Evolutionary conservation across 2,113 vertebrate species (phyloP).

Genomic region (Marmota monax): DNA sequence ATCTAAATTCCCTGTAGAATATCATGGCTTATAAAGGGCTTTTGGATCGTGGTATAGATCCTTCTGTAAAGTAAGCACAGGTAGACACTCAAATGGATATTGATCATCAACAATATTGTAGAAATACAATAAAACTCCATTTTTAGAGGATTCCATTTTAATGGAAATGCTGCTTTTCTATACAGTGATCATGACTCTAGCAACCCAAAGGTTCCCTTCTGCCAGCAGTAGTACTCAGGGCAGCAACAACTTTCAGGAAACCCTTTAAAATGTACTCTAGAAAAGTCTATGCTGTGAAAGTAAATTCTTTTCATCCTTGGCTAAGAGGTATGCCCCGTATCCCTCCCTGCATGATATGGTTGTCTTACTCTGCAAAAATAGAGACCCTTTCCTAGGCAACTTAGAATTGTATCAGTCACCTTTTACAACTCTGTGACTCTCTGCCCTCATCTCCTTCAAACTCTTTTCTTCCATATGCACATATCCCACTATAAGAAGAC

Average conservation of each 20-base stretch:
- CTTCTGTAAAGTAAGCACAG: neutral
- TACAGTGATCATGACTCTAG: conserved; percentile 20
- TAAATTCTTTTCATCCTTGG: conserved; percentile 21
- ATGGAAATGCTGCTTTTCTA: conserved; percentile 47
- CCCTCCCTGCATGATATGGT: neutral
- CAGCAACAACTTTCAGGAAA: conserved; percentile 36
- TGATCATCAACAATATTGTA: neutral
- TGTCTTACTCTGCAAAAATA: neutral
- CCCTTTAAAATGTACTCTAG: conserved; percentile 14
- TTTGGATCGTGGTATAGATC: neutral
- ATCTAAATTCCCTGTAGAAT: neutral
- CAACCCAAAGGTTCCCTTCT: neutral
- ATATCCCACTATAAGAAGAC: neutral
- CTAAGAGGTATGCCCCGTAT: neutral
- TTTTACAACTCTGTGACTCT: neutral
- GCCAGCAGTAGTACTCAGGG: neutral
- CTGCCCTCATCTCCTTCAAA: neutral
- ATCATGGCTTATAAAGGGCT: neutral
- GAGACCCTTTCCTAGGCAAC: neutral
- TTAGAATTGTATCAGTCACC: neutral
- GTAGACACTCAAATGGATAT: neutral
- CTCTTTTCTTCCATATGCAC: neutral
- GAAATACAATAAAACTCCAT: neutral
- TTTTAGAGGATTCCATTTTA: conserved; percentile 39
- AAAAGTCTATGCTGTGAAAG: neutral